phyloP scores from a whole-genome alignment of 92 coral and sea anemone species.

The Phenganax marumi region DNA sequence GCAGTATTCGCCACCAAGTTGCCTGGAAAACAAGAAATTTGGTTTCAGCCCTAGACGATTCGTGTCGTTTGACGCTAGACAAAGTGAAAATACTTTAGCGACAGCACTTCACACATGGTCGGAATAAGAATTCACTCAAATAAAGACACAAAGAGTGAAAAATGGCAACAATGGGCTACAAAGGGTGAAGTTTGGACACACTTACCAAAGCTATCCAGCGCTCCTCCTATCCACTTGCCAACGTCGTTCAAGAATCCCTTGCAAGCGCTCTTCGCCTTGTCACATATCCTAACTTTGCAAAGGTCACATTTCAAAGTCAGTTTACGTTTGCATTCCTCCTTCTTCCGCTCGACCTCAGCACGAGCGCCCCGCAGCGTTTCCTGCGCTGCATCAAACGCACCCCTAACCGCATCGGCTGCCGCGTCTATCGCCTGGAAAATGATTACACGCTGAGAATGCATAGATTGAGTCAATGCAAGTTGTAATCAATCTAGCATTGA shows the following conservation, averaged over 20 bases:
- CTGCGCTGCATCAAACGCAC: conserved; percentile 86
- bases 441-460: too few relatives aligned
- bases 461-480: too few relatives aligned
- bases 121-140: too few relatives aligned
- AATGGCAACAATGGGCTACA: too few relatives aligned
- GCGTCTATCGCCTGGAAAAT: conserved; percentile 68
- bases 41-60: too few relatives aligned
- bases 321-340: conserved; percentile 85
- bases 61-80: too few relatives aligned
- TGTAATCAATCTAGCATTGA: too few relatives aligned
- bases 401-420: conserved; percentile 73
- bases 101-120: too few relatives aligned
- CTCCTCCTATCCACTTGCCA: conserved; percentile 96
- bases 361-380: conserved; percentile 73
- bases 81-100: too few relatives aligned
- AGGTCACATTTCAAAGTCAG: conserved; percentile 87
- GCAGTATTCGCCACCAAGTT: conserved; percentile 68
- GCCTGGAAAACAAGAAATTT: conserved; percentile 55
- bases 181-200: too few relatives aligned
- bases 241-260: conserved; percentile 81
- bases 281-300: conserved; percentile 44
- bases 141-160: too few relatives aligned
- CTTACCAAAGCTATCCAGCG: conserved; percentile 75
- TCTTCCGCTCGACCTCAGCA: conserved; percentile 61
- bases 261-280: conserved; percentile 25